Evolutionary conservation across 92 coral and sea anemone species (phyloP), one percentile per base, ranked within the genome.

Genomic region (Palythoa grandis): DNA sequence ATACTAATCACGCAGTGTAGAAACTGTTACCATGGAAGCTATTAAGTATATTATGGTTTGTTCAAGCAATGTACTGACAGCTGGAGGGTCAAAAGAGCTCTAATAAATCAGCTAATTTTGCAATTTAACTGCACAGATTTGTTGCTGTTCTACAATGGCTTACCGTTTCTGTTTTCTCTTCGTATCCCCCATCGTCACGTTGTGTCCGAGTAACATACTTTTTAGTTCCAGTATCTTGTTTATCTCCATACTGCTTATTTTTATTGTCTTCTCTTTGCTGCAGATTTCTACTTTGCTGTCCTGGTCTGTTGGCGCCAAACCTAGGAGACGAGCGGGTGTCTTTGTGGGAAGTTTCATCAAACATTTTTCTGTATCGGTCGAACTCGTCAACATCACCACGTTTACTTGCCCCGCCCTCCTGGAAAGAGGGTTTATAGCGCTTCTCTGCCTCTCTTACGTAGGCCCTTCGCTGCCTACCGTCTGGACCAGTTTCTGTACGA

Each of bases 121-220:
- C 6, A 43, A 43, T 4, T 43, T 43, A 5, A 43, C 50, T 43
- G 50, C 9, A 5, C 50, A 43, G 50, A 43, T 43, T 43, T 43
- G 7, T 43, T 43, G 50, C 50, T 43, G 50, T 17, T 17, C 24
- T 17, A 63, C 25, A 16, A 3, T 20, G 40, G 50, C 20, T 79
- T 83, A 83, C 87, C 87, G 87, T 83, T 50, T 83, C 87, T 10
- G 87, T 83, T 72, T 61, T 83, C 69, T 83, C 87, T 52, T 83
- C 87, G 23, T 70, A 83, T 70, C 78, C 78, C 11, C 79, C 87
- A 19, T 71, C 87, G 12, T 71, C 67, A 22, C 50, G 57, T 19
- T 37, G 78, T 38, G 68, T 37, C 11, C 87, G 50, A 22, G 68
- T 70, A 25, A 73, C 87, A 50, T 39, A 40, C 58, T 80, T 50